These are phyloP conservation scores for Euura saliciscinereae DNA, from an alignment of 1,140 invertebrate species.

Conservation along the genomic window DNA sequence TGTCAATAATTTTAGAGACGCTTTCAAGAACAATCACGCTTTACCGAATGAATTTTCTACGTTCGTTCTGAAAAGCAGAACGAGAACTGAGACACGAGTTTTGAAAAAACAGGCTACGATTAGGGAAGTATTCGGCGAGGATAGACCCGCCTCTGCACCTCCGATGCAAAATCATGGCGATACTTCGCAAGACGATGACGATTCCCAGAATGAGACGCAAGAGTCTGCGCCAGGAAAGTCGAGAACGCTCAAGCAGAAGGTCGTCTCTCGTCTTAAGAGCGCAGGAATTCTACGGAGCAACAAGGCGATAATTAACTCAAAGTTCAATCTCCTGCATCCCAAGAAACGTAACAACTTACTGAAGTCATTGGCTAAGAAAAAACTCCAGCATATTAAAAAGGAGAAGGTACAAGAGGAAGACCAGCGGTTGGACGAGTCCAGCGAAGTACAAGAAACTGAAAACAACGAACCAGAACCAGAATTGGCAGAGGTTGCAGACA, in stretches of 20 bases:
- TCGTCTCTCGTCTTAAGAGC: constrained; percentile 63
- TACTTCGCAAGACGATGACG: constrained; percentile 51
- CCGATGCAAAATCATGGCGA: constrained; percentile 57
- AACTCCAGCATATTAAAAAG: constrained; percentile 38
- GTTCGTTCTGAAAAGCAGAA: constrained; percentile 74
- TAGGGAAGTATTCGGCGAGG: constrained; percentile 79
- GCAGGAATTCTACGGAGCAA: constrained; percentile 64
- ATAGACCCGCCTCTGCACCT: constrained; percentile 70
- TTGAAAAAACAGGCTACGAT: constrained; percentile 79
- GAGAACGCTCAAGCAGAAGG: constrained; percentile 53
- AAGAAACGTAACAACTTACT: constrained; percentile 64
- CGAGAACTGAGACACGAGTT: constrained; percentile 76
- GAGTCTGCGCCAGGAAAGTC: constrained; percentile 36
- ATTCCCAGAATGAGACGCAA: constrained; percentile 50
- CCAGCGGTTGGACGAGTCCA: constrained; percentile 35
- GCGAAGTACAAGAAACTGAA: constrained; percentile 51
- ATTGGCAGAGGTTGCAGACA: constrained; percentile 39
- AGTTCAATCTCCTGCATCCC: constrained; percentile 61
- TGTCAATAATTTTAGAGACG: constrained; percentile 70
- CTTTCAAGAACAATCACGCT: constrained; percentile 68
- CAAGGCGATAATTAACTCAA: constrained; percentile 60
- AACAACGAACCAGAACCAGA: constrained; percentile 42
- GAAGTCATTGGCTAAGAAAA: constrained; percentile 59
- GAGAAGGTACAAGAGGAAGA: constrained; percentile 16
- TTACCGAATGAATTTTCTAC: constrained; percentile 70